Conservation (phyloP, 2,888 invertebrate species). For the Trachelus iudaicus region DNA sequence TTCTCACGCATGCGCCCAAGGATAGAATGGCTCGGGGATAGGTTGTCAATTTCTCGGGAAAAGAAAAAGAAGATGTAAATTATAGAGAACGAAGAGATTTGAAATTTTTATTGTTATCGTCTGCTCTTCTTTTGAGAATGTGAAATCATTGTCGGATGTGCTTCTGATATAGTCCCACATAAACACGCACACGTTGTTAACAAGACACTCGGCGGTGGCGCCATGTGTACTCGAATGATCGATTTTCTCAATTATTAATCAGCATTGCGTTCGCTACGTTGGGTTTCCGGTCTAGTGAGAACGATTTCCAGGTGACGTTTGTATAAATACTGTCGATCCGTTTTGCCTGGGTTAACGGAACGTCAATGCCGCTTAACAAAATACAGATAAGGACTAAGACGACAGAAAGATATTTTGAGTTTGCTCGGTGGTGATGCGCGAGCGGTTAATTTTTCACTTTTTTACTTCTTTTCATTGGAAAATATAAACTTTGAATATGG, state of each 20-base stretch:
- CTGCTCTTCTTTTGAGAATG: background rate
- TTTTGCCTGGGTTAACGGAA: background rate
- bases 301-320: background rate
- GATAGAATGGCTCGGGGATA: background rate
- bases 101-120: background rate
- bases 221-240: background rate
- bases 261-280: background rate
- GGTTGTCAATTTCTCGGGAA: background rate
- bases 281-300: background rate
- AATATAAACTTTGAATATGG: background rate
- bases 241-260: background rate
- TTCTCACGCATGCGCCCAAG: background rate
- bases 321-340: background rate
- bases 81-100: background rate
- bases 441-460: background rate
- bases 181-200: background rate
- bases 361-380: background rate
- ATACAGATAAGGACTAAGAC: background rate
- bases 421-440: background rate
- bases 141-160: background rate
- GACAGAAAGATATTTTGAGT: background rate
- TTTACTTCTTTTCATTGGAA: background rate
- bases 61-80: background rate
- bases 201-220: background rate
- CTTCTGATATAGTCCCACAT: background rate